A percentile compares a stretch with the other conserved stretches of the same genome.
Conservation (phyloP, 2,888 invertebrate species). For the Germaria angustata region DNA sequence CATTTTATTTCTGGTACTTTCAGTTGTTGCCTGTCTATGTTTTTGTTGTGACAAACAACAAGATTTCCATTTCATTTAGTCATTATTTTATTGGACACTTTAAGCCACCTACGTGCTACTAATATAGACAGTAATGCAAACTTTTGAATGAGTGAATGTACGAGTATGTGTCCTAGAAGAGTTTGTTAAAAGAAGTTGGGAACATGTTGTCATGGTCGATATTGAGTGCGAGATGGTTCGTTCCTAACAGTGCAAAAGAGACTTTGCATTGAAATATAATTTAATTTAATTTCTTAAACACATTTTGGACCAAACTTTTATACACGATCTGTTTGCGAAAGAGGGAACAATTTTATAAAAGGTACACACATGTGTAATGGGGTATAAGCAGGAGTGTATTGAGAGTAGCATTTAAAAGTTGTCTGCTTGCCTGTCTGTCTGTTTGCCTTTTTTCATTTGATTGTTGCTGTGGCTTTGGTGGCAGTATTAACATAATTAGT, state of each 20-base stretch:
- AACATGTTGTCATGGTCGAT: conserved; percentile 68
- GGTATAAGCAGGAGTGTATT: background rate
- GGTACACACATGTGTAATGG: background rate
- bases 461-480: conserved; percentile 4
- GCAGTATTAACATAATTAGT: conserved; percentile 66
- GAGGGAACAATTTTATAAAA: background rate
- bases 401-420: conserved; percentile 47
- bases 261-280: conserved; percentile 69
- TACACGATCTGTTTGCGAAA: conserved; percentile 46
- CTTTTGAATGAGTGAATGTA: background rate
- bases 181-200: conserved; percentile 14
- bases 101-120: conserved; percentile 59
- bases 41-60: conserved; percentile 50
- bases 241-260: conserved; percentile 43
- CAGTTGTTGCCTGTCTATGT: background rate
- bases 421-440: conserved; percentile 29
- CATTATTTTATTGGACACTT: conserved; percentile 67
- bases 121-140: background rate
- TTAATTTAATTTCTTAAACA: conserved; percentile 30
- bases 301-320: conserved; percentile 37
- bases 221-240: conserved; percentile 47
- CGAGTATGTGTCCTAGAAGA: background rate
- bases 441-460: conserved; percentile 17
- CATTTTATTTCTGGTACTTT: background rate
- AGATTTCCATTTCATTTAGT: conserved; percentile 65